Base-by-base conservation (phyloP, 1,140 invertebrate species). In the Bilobella aurantiaca region DNA sequence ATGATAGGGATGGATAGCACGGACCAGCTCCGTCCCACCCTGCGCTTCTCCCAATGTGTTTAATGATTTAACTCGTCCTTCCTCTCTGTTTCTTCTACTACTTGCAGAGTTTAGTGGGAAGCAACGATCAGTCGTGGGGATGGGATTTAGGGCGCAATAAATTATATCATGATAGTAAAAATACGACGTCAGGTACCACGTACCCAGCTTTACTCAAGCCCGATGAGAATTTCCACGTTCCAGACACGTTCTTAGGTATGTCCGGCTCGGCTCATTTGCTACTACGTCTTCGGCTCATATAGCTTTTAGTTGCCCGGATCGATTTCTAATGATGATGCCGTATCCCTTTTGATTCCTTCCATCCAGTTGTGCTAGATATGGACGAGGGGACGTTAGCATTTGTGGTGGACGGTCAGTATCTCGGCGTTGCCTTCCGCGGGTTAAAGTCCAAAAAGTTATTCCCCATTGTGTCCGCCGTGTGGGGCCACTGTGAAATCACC, bases 401-500 rank as follows among this genome's bases (percentile, higher is more conserved):
- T 82, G 91, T 98, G 71, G 95, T 97, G 12, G 94, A 98, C 78
- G 92, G 93, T 71, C 91, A 96, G 80, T 99, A 97, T 81, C 83
- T 99, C 58, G 96, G 96, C 63, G 88, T 98, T 74, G 96, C 96
- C 66, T 98, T 98, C 80, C 84, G 92, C 75, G 93, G 93, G 56
- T 83, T 99, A 37, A 93, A 96, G 81, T 95, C 95, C 65, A 92
- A 94, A 78, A 98, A 95, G 80, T 81, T 99, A 31, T 95, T 97
- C 80, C 96, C 96, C 62, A 94, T 98, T 73, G 95, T 99, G 53
- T 96, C 93, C 71, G 96, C 96, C 56, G 96, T 99, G 16, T 99
- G 96, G 96, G 96, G 96, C 72, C 96, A 99, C 79, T 98, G 96
- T 78, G 96, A 99, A 83, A 97, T 99, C 75, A 97, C 93, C 34